Conservation (phyloP, 64 coral and sea anemone species). For the Orbicella faveolata region DNA sequence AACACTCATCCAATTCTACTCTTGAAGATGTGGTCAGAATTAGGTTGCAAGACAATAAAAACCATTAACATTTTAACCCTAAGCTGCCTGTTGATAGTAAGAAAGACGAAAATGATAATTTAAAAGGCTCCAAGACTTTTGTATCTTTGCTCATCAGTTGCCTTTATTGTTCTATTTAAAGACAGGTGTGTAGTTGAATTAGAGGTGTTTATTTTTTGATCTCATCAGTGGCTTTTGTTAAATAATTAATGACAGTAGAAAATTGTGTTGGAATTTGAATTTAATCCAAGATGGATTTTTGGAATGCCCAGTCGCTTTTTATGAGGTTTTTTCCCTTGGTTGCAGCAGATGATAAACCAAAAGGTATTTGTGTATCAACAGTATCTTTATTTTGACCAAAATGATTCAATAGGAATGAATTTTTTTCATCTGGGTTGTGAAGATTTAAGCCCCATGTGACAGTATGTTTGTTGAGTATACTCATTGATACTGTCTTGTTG, state of each 20-base stretch:
- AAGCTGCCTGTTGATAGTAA: background rate
- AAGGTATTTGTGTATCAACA: conserved; percentile 4
- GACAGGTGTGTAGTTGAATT: background rate
- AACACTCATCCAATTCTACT: background rate
- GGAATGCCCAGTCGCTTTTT: conserved; percentile 31
- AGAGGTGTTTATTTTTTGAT: conserved; percentile 30
- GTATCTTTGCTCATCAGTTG: background rate
- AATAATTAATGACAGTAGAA: conserved; percentile 28
- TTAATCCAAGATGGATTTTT: conserved; percentile 25
- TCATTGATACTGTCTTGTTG: background rate
- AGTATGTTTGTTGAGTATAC: background rate
- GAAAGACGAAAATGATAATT: background rate
- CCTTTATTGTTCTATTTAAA: background rate
- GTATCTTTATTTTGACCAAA: background rate
- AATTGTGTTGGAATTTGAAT: conserved; percentile 30
- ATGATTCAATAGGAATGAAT: background rate
- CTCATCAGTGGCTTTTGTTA: conserved; percentile 20
- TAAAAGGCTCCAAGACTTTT: background rate
- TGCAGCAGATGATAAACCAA: conserved; percentile 29
- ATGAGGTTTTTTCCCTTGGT: conserved; percentile 38
- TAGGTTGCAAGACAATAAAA: background rate
- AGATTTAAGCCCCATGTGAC: background rate
- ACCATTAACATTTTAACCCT: background rate
- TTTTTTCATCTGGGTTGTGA: background rate
- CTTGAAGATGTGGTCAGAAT: background rate